Base-by-base conservation (phyloP, 2,888 invertebrate genomes). In the Tortrix viridana region DNA sequence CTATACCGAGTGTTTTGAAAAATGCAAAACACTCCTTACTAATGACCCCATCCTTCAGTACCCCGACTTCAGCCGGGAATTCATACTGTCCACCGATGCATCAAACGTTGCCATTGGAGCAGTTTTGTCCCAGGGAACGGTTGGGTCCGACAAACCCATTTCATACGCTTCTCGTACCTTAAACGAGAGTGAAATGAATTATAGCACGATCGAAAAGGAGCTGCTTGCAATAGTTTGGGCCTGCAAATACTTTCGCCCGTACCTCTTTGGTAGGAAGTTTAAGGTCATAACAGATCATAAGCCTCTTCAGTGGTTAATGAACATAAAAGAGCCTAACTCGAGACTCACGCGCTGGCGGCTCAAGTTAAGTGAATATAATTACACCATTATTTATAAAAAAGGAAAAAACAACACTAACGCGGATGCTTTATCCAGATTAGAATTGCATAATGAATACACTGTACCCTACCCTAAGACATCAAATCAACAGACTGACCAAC, bases 211-310 rank as follows among this genome's bases (percentile, higher is more conserved):
- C 9, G 43, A 43, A 16, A 3, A 9, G 18, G 43, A 43, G n/a
- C n/a, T 18, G 5, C 6, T 43, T 0, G 18, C 43, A 16, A 43
- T 43, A n/a, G 12, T 43, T 1, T 43, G 43, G 43, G 43, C 43
- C 0, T 6, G 6, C 1, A 5, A 23, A 23, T 6, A 23, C 6
- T 23, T 23, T 6, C 5, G 23, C 1, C 23, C 23, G 1, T 23
- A 23, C 6, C 5, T 23, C 23, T 23, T 2, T 6, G 23, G 23
- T 6, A 5, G 23, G 5, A 23, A 6, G 6, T 23, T 23, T 6
- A 23, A 23, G 19, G 75, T 86, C 4, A 48, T 76, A 6, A 83
- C 80, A 0, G 85, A 85, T 60, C 84, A 85, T 65, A 73, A 71
- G 58, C 79, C 81, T 18, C 47, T 84, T 5, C 60, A 66, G 18